Conservation (phyloP, 2,888 invertebrate species). For the Empis stercorea region DNA sequence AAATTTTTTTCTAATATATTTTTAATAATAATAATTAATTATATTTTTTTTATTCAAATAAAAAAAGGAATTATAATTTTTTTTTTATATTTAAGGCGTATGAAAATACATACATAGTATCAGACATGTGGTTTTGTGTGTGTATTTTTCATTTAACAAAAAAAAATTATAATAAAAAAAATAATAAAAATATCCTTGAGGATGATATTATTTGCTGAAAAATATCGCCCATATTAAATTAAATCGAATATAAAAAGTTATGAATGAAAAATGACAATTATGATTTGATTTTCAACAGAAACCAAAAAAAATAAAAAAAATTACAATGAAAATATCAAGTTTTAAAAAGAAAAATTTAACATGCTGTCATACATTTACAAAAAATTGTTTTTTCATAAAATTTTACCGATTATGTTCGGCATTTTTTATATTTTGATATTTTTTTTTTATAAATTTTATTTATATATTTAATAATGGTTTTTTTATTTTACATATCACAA, state of each 20-base stretch:
- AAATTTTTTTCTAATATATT: too few relatives aligned
- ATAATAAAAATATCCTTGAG: neutral
- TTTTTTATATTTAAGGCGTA: neutral
- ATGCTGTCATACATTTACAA: neutral
- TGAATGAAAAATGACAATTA: too few relatives aligned
- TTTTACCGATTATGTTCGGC: constrained; percentile 9
- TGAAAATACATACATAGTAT: constrained; percentile 42
- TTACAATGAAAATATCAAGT: neutral
- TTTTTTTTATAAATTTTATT: neutral
- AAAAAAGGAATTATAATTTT: too few relatives aligned
- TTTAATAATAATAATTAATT: too few relatives aligned
- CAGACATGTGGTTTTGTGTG: constrained; percentile 39
- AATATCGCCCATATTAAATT: too few relatives aligned
- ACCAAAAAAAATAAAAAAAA: neutral
- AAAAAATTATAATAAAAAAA: constrained; percentile 1
- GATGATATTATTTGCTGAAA: too few relatives aligned
- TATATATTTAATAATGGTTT: too few relatives aligned
- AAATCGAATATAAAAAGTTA: too few relatives aligned
- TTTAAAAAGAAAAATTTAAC: neutral
- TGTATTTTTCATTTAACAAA: constrained; percentile 18
- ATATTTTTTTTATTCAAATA: too few relatives aligned
- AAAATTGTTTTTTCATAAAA: neutral
- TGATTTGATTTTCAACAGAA: too few relatives aligned
- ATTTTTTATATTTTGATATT: constrained; percentile 4
- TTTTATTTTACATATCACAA: neutral